These are phyloP conservation scores for Xyrichtys novacula DNA, from an alignment of 2,797 vertebrate species.

Conservation along the genomic window DNA sequence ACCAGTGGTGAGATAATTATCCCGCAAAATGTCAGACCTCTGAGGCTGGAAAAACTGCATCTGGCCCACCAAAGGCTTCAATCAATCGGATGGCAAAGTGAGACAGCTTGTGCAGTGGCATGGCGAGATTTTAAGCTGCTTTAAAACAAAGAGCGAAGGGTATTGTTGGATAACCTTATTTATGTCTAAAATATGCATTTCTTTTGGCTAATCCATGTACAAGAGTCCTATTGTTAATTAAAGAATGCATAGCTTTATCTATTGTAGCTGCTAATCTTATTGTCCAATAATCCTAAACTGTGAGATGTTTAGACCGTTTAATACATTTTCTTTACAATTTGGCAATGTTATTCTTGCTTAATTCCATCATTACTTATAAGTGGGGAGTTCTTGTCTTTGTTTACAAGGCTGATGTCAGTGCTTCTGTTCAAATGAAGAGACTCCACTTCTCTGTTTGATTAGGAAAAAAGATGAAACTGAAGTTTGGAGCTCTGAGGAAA, in stretches of 20 bases:
- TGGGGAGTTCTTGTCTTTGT: slow-evolving; percentile 55
- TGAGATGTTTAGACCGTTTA: slow-evolving; percentile 66
- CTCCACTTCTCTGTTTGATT: slow-evolving; percentile 46
- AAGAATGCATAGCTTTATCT: slow-evolving; percentile 57
- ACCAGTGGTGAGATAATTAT: slow-evolving; percentile 78
- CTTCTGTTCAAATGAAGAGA: slow-evolving; percentile 57
- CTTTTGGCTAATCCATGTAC: slow-evolving; percentile 61
- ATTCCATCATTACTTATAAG: slow-evolving; percentile 67
- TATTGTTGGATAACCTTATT: slow-evolving; percentile 24
- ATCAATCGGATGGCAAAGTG: slow-evolving; percentile 64
- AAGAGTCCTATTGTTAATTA: slow-evolving; percentile 60
- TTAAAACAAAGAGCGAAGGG: slow-evolving; percentile 4
- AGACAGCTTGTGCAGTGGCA: slow-evolving; percentile 11
- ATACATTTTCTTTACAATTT: slow-evolving; percentile 66
- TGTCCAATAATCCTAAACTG: slow-evolving; percentile 75
- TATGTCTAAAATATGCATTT: slow-evolving; percentile 42
- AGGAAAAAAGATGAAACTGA: slow-evolving; percentile 21
- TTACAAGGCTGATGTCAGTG: slow-evolving; percentile 52
- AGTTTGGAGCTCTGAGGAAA: slow-evolving; percentile 29
- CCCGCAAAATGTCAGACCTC: slow-evolving; percentile 74
- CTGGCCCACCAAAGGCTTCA: slow-evolving; percentile 54
- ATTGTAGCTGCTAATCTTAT: slow-evolving; percentile 73
- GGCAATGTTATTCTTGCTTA: slow-evolving; percentile 57
- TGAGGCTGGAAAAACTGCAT: slow-evolving; percentile 57
- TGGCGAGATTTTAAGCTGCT: slow-evolving; percentile 29